phyloP scores from a whole-genome alignment of 2,113 vertebrate genomes.

The Sisor rabdophorus region DNA sequence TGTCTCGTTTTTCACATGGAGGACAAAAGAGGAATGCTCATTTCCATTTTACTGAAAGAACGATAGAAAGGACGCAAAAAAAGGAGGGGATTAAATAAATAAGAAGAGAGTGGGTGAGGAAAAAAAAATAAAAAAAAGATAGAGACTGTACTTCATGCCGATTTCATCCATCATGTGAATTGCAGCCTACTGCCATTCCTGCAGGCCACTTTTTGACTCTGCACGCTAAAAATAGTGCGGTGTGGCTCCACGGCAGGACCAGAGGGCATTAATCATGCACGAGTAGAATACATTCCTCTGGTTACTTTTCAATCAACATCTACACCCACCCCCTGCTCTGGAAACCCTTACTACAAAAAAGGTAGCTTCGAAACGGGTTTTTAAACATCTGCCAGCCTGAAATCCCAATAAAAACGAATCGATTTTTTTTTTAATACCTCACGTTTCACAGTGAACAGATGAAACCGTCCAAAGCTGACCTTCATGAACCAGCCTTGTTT shows the following conservation, averaged over 20 bases:
- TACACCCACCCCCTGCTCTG: background rate
- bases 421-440: no score
- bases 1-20: slow-evolving; percentile 65
- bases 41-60: slow-evolving; percentile 67
- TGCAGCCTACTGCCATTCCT: slow-evolving; percentile 72
- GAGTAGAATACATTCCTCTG: slow-evolving; percentile 54
- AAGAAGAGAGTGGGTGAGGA: slow-evolving; percentile 41
- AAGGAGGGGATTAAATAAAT: background rate
- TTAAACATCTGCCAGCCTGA: background rate
- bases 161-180: slow-evolving; percentile 84
- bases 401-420: slow-evolving; percentile 30
- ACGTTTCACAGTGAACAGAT: slow-evolving; percentile 24
- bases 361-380: background rate
- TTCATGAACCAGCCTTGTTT: slow-evolving; percentile 14
- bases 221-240: slow-evolving; percentile 75
- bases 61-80: slow-evolving; percentile 11
- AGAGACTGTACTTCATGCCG: slow-evolving; percentile 67
- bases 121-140: slow-evolving; percentile 30
- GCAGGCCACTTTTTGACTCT: slow-evolving; percentile 71
- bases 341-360: slow-evolving; percentile 18
- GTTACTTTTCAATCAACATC: slow-evolving; percentile 63
- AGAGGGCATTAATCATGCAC: slow-evolving; percentile 74
- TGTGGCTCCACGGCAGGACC: slow-evolving; percentile 60
- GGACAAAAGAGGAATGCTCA: slow-evolving; percentile 59
- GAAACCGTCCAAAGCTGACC: slow-evolving; percentile 8